Evolutionary conservation across 35 echinoderm and acorn worm genomes (phyloP).

Genomic region (Lytechinus variegatus): DNA sequence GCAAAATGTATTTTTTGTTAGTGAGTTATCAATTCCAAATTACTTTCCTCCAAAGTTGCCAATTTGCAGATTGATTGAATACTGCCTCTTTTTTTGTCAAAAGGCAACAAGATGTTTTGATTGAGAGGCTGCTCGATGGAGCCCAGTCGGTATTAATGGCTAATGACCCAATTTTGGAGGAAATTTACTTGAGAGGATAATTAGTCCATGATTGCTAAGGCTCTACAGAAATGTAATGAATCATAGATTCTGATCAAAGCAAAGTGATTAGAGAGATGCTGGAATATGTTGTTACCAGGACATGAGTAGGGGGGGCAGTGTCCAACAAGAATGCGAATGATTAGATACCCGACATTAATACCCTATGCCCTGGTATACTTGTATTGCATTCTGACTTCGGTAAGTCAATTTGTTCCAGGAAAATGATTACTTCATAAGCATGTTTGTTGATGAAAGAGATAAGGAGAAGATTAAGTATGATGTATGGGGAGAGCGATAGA

Average conservation of each 20-base stretch:
- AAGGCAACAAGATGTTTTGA: background rate
- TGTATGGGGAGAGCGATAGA: background rate
- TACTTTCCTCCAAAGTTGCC: background rate
- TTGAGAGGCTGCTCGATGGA: background rate
- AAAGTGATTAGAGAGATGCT: background rate
- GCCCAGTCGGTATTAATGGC: background rate
- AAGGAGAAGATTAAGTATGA: background rate
- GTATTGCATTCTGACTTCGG: background rate
- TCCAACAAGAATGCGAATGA: background rate
- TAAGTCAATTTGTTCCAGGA: background rate
- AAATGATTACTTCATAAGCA: background rate
- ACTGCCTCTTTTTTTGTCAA: background rate
- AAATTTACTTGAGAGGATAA: background rate
- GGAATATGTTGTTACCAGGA: background rate
- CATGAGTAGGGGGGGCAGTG: background rate
- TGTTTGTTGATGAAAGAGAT: background rate
- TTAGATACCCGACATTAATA: background rate
- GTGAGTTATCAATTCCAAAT: background rate
- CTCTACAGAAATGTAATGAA: background rate
- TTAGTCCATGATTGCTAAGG: background rate
- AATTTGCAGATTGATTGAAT: background rate
- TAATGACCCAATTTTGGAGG: conserved; percentile 3
- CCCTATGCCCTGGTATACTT: background rate
- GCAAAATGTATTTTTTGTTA: background rate
- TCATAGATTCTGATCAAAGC: background rate